These are phyloP conservation scores for Lutraria lutraria DNA, from an alignment of 2,888 invertebrate genomes.

Conservation along the genomic window DNA sequence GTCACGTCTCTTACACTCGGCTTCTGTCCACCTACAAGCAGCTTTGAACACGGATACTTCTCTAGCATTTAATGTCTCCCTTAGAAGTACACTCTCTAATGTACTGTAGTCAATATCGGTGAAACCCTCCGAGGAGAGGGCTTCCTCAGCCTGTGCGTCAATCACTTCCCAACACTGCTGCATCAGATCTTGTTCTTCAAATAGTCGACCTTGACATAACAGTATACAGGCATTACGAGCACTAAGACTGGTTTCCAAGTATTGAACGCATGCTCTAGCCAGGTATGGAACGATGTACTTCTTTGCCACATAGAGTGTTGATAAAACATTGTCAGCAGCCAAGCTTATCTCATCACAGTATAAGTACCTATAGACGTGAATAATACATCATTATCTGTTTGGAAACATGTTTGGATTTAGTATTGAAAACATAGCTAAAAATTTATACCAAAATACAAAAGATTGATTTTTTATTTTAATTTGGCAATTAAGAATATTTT, in stretches of 20 bases:
- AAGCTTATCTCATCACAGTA: conserved; percentile 98
- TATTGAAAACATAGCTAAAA: too few relatives aligned
- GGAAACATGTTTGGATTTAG: too few relatives aligned
- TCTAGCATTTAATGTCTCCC: conserved; percentile 97
- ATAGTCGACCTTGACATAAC: conserved; percentile 96
- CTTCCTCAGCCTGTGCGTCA: conserved; percentile 98
- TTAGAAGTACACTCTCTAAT: conserved; percentile 94
- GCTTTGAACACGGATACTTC: conserved; percentile 95
- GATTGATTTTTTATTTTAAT: too few relatives aligned
- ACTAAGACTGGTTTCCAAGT: conserved; percentile 97
- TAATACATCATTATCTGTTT: neutral
- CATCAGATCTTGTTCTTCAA: conserved; percentile 98
- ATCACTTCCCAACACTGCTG: conserved; percentile 92
- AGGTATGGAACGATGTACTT: conserved; percentile 98
- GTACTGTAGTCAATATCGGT: conserved; percentile 98
- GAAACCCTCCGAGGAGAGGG: conserved; percentile 97
- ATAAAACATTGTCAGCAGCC: conserved; percentile 97
- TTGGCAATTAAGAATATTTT: too few relatives aligned
- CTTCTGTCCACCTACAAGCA: conserved; percentile 96
- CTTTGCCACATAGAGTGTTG: conserved; percentile 97
- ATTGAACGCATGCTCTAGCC: conserved; percentile 97
- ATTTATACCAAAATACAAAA: too few relatives aligned
- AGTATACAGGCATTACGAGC: conserved; percentile 98
- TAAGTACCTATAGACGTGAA: conserved; percentile 92
- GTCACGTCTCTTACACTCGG: conserved; percentile 94